A percentile compares a stretch with the other conserved stretches of the same genome.
These are phyloP conservation scores for Danio tinwini DNA, from an alignment of 2,797 vertebrate genomes.

Conservation along the genomic window DNA sequence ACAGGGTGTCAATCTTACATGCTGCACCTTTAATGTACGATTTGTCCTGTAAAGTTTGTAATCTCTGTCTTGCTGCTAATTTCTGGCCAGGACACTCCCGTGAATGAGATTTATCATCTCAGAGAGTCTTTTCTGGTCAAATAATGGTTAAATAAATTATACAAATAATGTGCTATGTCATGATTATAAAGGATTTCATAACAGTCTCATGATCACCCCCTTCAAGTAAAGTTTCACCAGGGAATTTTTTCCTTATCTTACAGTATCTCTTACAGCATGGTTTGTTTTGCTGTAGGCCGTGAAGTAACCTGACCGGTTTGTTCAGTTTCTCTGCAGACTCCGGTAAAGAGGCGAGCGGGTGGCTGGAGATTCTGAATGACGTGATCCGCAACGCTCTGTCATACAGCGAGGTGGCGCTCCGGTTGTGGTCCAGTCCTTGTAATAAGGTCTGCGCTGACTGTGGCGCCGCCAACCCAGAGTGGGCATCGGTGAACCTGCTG, in stretches of 20 bases:
- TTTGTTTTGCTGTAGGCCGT: neutral
- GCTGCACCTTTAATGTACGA: too few relatives aligned
- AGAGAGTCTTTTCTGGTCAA: too few relatives aligned
- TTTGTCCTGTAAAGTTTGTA: too few relatives aligned
- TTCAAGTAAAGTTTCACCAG: too few relatives aligned
- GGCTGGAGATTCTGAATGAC: constrained; percentile 70
- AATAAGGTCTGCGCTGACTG: constrained; percentile 81
- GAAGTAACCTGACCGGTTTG: neutral
- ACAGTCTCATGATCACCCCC: too few relatives aligned
- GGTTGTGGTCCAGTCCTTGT: constrained; percentile 74
- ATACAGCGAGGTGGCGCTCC: constrained; percentile 74
- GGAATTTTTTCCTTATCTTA: neutral
- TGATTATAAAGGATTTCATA: too few relatives aligned
- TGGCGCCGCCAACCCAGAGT: constrained; percentile 72
- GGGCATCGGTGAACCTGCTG: constrained; percentile 80
- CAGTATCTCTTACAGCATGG: neutral
- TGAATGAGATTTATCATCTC: too few relatives aligned
- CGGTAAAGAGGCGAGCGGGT: constrained; percentile 66
- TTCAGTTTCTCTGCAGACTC: constrained; percentile 77
- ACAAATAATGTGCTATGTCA: too few relatives aligned
- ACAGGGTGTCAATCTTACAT: too few relatives aligned
- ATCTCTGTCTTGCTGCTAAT: too few relatives aligned
- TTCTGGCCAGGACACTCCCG: too few relatives aligned
- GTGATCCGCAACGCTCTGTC: constrained; percentile 75
- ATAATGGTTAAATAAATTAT: too few relatives aligned